Conservation (phyloP, 2,797 vertebrate species). For the Heterohyrax brucei region DNA sequence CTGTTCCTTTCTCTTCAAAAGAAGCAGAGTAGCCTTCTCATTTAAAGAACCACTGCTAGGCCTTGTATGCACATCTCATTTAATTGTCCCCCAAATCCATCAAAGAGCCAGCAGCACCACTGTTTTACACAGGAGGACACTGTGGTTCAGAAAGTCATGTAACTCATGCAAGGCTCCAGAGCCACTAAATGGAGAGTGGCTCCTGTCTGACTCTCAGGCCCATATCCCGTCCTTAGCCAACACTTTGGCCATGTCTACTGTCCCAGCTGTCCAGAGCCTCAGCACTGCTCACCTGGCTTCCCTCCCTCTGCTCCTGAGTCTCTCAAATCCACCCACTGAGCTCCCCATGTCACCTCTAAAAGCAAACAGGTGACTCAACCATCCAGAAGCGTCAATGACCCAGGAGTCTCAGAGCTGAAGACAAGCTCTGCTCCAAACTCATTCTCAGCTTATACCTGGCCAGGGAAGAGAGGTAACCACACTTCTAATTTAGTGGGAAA, state of each 20-base stretch:
- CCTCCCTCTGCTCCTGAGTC: not conserved
- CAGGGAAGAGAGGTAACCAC: not conserved
- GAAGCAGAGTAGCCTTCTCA: not conserved
- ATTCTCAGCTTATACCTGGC: not conserved
- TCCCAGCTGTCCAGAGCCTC: not conserved
- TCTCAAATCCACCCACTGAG: not conserved
- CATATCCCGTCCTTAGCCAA: not conserved
- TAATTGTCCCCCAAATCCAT: not conserved
- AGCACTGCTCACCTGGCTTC: not conserved
- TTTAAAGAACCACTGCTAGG: not conserved
- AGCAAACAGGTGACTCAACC: not conserved
- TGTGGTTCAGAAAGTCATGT: not conserved
- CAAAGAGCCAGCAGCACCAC: not conserved
- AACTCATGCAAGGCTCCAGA: not conserved
- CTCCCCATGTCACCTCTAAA: not conserved
- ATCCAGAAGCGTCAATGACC: not conserved
- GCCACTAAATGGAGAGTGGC: too few relatives aligned
- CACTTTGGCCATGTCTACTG: not conserved
- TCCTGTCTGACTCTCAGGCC: not conserved
- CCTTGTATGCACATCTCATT: not conserved
- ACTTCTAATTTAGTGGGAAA: not conserved
- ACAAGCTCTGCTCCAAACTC: not conserved
- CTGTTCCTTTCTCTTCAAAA: not conserved
- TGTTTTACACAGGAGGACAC: not conserved
- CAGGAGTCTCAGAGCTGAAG: not conserved